Percentiles rank a stretch among this genome's conserved stretches.
Evolutionary conservation across 2,797 vertebrate species (phyloP).

Genomic region (Monodelphis domestica): DNA sequence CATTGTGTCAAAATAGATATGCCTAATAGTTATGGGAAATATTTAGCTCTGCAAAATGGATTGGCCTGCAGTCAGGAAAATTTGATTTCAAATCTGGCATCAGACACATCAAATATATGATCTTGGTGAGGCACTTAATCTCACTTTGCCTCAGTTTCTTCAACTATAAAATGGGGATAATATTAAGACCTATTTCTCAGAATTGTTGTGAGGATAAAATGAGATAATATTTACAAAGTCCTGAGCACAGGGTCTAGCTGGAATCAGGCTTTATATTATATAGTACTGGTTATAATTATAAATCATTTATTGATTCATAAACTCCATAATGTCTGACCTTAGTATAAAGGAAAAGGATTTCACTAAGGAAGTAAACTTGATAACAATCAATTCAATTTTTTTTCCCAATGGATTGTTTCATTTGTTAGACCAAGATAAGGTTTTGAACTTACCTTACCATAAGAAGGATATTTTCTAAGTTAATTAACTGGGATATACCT

Average conservation of each 20-base stretch:
- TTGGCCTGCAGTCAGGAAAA: background rate
- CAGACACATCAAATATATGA: background rate
- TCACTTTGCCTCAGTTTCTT: background rate
- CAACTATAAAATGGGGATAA: background rate
- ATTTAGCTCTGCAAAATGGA: background rate
- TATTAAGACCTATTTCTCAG: background rate
- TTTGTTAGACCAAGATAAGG: background rate
- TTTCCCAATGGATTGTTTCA: background rate
- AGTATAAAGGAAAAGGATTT: background rate
- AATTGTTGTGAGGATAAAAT: background rate
- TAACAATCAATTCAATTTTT: background rate
- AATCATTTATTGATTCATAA: no score
- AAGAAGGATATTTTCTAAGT: conserved; percentile 10
- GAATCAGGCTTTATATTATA: background rate
- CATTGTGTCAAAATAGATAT: background rate
- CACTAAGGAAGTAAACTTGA: background rate
- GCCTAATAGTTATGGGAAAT: background rate
- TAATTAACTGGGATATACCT: conserved; percentile 12
- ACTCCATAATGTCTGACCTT: conserved; percentile 14
- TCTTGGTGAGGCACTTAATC: background rate
- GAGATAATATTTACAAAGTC: background rate
- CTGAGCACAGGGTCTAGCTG: background rate
- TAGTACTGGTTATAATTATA: background rate
- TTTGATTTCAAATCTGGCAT: background rate
- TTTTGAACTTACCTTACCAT: conserved; percentile 1